phyloP scores from a whole-genome alignment of 1,140 invertebrate species.

The fruit fly (Drosophila melanogaster) region DNA sequence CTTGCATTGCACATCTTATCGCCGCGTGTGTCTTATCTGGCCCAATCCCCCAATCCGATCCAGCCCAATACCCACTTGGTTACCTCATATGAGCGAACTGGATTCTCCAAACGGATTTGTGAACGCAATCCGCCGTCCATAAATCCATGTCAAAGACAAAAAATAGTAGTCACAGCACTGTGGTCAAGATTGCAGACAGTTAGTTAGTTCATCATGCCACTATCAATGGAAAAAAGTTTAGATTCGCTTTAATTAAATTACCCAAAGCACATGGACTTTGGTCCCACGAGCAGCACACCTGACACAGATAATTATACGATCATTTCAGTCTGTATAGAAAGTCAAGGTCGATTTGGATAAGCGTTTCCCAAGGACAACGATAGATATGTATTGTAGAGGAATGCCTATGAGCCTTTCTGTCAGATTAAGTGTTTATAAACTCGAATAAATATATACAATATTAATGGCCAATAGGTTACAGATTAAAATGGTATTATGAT shows the following conservation, averaged over 20 bases:
- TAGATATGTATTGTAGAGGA: neutral
- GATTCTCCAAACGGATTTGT: slow-evolving; percentile 24
- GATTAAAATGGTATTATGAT: neutral
- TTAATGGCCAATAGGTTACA: too few relatives aligned
- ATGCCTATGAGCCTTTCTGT: neutral
- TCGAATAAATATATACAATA: neutral
- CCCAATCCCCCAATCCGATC: neutral
- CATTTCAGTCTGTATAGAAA: slow-evolving; percentile 22
- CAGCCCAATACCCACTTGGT: neutral
- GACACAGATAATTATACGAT: slow-evolving; percentile 48
- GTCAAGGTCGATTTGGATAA: slow-evolving; percentile 17
- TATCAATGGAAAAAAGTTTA: neutral
- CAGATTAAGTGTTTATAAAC: neutral
- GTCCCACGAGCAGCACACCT: slow-evolving; percentile 10
- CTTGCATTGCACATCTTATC: slow-evolving; percentile 31
- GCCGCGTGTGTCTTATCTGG: slow-evolving; percentile 47
- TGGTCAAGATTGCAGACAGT: slow-evolving; percentile 19
- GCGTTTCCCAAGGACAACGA: neutral
- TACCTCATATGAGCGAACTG: neutral
- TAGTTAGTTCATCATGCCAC: slow-evolving; percentile 5
- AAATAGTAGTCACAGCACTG: slow-evolving; percentile 9
- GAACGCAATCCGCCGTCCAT: slow-evolving; percentile 11
- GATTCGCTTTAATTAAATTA: slow-evolving; percentile 50
- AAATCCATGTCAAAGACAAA: slow-evolving; percentile 41
- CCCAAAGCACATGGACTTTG: slow-evolving; percentile 24